Percentiles rank a stretch among this genome's conserved stretches.
phyloP scores from a whole-genome alignment of 2,797 vertebrate genomes.

The Gymnoscopelus braueri region DNA sequence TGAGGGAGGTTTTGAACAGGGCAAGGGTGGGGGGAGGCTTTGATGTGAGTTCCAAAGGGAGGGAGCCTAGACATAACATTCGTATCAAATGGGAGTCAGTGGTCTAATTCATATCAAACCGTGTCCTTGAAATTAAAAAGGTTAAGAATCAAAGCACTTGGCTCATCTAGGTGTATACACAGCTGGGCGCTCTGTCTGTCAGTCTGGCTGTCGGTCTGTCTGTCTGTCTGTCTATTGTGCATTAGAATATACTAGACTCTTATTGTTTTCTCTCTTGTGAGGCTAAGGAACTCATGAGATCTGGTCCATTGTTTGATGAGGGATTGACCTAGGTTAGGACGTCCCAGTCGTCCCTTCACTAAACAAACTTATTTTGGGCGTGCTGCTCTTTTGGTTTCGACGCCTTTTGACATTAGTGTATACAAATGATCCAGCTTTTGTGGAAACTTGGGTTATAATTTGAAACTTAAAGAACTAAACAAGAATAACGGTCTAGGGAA shows the following conservation, averaged over 20 bases:
- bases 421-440: constrained; percentile 34
- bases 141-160: no score
- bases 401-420: constrained; percentile 10
- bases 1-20: no score
- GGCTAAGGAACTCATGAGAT: background rate
- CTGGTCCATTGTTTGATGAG: constrained; percentile 17
- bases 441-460: constrained; percentile 20
- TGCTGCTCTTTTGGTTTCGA: constrained; percentile 22
- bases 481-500: background rate
- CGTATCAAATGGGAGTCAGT: no score
- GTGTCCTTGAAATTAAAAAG: no score
- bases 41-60: no score
- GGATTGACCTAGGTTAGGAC: constrained; percentile 24
- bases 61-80: no score
- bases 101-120: no score
- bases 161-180: no score
- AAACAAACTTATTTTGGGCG: constrained; percentile 43
- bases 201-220: no score
- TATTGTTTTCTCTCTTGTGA: constrained; percentile 1
- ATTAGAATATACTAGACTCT: background rate
- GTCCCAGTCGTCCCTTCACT: constrained; percentile 13
- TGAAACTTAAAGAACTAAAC: background rate
- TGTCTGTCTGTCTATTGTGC: no score
- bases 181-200: no score
- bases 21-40: no score